Evolutionary conservation across 2,888 invertebrate species (phyloP), one percentile per base, ranked within the genome.

Genomic region (Pyralis farinalis): DNA sequence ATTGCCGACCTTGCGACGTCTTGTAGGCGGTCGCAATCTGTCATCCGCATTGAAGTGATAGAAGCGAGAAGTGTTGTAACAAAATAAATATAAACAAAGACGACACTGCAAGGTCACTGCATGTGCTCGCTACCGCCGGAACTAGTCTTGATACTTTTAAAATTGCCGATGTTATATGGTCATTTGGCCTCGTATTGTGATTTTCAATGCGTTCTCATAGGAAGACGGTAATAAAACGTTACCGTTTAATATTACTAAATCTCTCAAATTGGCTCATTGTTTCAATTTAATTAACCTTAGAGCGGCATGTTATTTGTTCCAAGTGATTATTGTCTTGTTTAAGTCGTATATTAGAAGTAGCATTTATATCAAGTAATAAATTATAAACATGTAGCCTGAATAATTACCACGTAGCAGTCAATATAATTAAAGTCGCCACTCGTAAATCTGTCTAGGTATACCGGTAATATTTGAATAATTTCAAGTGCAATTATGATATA

Each of bases 121-220:
- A 55, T 58, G 62, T 66, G 62, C 53, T 51, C 39, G 44, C 63
- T 81, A 79, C 78, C 79, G 71, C 49, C 65, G 66, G 66, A 69
- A 67, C 53, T 35, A 56, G 60, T 62, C 53, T 63, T 52, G 56
- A 54, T 58, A 52, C 49, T 49, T 49, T 39, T 16, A 16, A 33
- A 38, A 38, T 12, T 31, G 32, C 16, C 16, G 4, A 16, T 16
- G 16, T 16, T 32, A 32, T 43, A 51, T 55, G 51, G 50, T 38
- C 53, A 37, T 43, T 43, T 51, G 57, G 55, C 73, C 71, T 73
- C 58, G 58, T 44, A 62, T 57, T 61, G 53, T 59, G 44, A 37
- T 58, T 54, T 52, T 37, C 39, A 34, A n/a, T 40, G 42, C 53
- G 47, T 58, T 65, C 55, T 53, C 16, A 47, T 56, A 52, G 58